These are phyloP conservation scores for Samia ricini DNA, from an alignment of 1,140 invertebrate genomes.

Conservation along the genomic window DNA sequence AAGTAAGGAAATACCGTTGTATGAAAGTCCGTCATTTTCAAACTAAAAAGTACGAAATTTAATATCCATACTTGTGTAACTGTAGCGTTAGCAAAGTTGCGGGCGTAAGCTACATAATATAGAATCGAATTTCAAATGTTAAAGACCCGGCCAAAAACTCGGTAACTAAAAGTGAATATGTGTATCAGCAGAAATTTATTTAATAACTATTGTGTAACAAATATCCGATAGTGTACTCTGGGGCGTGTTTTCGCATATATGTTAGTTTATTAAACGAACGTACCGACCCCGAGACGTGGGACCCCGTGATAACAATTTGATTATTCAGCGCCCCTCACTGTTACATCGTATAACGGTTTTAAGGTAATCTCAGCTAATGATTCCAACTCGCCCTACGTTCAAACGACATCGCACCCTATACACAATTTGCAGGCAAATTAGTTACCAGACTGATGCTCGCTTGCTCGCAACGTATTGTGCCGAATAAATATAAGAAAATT, in stretches of 20 bases:
- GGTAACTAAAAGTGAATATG: too few relatives aligned
- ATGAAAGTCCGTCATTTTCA: too few relatives aligned
- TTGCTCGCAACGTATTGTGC: slow-evolving; percentile 8
- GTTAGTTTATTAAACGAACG: slow-evolving; percentile 27
- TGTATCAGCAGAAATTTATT: too few relatives aligned
- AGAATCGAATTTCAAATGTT: too few relatives aligned
- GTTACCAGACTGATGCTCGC: slow-evolving; percentile 25
- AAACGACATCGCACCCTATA: slow-evolving; percentile 36
- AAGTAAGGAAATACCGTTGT: too few relatives aligned
- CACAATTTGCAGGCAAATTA: slow-evolving; percentile 36
- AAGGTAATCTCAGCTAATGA: slow-evolving; percentile 39
- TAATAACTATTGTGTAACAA: neutral
- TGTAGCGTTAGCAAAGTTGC: too few relatives aligned
- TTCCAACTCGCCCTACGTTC: slow-evolving; percentile 31
- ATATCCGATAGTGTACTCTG: slow-evolving; percentile 4
- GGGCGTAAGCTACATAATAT: too few relatives aligned
- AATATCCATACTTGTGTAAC: too few relatives aligned
- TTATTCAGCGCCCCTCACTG: slow-evolving; percentile 36
- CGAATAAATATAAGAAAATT: slow-evolving; percentile 2
- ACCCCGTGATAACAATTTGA: slow-evolving; percentile 43
- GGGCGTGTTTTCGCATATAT: slow-evolving; percentile 36
- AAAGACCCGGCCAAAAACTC: too few relatives aligned
- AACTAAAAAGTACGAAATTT: too few relatives aligned
- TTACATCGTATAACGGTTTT: slow-evolving; percentile 23
- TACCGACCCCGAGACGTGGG: slow-evolving; percentile 27